These are phyloP conservation scores for Drosophila subpulchrella DNA, from an alignment of 1,140 invertebrate genomes.

Conservation along the genomic window DNA sequence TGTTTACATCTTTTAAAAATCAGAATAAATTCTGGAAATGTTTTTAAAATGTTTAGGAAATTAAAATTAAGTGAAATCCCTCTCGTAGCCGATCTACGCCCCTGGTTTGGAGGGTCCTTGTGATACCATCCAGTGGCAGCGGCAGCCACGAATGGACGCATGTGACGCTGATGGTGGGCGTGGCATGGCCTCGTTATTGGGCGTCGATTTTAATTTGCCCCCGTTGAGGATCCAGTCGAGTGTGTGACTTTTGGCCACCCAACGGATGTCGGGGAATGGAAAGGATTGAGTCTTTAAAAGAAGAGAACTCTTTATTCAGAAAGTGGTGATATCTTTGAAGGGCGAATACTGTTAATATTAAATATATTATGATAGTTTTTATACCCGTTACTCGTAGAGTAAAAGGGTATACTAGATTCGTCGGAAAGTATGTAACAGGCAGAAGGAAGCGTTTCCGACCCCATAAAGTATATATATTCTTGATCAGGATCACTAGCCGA, in stretches of 20 bases:
- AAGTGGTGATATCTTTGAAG: not conserved
- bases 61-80: no score
- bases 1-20: no score
- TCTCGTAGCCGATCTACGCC: not conserved
- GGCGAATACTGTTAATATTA: not conserved
- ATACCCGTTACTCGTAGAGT: no score
- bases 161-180: conserved; percentile 53
- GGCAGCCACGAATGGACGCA: conserved; percentile 66
- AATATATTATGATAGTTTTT: no score
- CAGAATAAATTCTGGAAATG: no score
- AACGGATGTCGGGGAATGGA: conserved; percentile 7
- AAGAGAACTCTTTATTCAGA: not conserved
- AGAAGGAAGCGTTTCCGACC: no score
- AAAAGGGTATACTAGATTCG: no score
- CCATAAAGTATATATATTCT: no score
- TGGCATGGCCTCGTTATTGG: conserved; percentile 57
- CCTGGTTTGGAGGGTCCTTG: conserved; percentile 13
- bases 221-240: conserved; percentile 20
- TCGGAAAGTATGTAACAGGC: no score
- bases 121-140: conserved; percentile 11
- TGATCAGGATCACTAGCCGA: no score
- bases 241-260: conserved; percentile 43
- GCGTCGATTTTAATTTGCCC: conserved; percentile 67
- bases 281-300: conserved; percentile 33
- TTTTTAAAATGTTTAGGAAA: not conserved